phyloP scores from a whole-genome alignment of 2,113 vertebrate genomes.

The Fregata magnificens region DNA sequence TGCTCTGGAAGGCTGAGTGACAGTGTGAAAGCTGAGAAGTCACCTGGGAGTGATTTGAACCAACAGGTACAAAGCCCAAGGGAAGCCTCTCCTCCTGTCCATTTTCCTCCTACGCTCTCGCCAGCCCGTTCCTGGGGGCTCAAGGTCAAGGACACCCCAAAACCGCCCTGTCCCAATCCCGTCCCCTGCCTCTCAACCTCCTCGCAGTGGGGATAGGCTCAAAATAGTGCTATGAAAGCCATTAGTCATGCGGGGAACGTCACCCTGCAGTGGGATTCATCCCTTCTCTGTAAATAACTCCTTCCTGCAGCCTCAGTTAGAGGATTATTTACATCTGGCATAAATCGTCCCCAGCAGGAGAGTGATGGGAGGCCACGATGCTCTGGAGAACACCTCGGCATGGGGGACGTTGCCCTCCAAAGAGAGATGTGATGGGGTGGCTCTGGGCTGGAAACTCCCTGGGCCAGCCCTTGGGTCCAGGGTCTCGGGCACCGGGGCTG shows the following conservation, averaged over 20 bases:
- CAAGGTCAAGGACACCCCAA: neutral
- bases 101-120: neutral
- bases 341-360: neutral
- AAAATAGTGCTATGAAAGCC: neutral
- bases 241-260: neutral
- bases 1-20: neutral
- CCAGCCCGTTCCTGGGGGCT: neutral
- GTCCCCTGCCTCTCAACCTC: neutral
- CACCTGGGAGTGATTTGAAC: neutral
- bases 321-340: neutral
- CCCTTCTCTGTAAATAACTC: neutral
- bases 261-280: neutral
- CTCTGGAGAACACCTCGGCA: rapidly evolving
- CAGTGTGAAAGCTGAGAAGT: neutral
- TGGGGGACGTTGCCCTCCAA: rapidly evolving
- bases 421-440: neutral
- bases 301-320: neutral
- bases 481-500: rapidly evolving
- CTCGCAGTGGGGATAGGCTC: neutral
- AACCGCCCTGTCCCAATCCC: neutral
- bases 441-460: neutral
- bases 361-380: neutral
- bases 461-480: neutral
- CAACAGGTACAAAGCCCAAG: neutral
- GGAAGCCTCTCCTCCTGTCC: neutral